Percentiles rank a stretch among this genome's conserved stretches.
These are phyloP conservation scores for Kradibia gibbosae DNA, from an alignment of 1,140 invertebrate species.

Conservation along the genomic window DNA sequence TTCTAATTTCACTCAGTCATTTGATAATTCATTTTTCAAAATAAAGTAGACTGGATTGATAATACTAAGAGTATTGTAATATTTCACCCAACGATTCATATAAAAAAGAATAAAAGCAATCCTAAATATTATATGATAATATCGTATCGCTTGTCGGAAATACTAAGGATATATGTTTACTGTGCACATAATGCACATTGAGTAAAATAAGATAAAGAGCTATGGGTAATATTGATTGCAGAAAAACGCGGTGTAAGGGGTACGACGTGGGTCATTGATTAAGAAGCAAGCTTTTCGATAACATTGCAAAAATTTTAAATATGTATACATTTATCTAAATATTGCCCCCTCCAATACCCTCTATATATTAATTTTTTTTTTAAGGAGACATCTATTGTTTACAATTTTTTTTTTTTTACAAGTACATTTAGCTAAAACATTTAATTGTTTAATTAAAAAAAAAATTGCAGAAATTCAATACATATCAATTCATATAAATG, in stretches of 20 bases:
- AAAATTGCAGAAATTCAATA: too few species aligned
- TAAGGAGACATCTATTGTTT: too few species aligned
- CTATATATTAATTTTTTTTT: neutral
- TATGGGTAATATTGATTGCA: constrained; percentile 17
- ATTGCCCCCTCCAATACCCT: neutral
- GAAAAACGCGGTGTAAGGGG: neutral
- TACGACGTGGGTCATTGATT: constrained; percentile 4
- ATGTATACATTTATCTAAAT: neutral
- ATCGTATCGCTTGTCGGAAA: neutral
- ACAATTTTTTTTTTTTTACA: too few species aligned
- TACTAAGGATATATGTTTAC: neutral
- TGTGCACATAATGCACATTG: neutral
- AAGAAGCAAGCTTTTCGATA: neutral
- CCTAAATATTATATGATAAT: neutral
- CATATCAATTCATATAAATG: too few species aligned
- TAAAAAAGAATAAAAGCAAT: neutral
- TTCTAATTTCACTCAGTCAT: neutral
- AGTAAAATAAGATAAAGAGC: neutral
- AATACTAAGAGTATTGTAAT: neutral
- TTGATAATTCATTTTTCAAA: neutral
- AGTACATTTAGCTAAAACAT: too few species aligned
- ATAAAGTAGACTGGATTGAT: neutral
- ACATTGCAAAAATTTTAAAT: neutral
- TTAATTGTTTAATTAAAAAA: too few species aligned
- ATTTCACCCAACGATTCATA: neutral